Evolutionary conservation across 2,888 invertebrate genomes (phyloP), one percentile per base, ranked within the genome.

Genomic region (Rhimphoctona megacephalus): DNA sequence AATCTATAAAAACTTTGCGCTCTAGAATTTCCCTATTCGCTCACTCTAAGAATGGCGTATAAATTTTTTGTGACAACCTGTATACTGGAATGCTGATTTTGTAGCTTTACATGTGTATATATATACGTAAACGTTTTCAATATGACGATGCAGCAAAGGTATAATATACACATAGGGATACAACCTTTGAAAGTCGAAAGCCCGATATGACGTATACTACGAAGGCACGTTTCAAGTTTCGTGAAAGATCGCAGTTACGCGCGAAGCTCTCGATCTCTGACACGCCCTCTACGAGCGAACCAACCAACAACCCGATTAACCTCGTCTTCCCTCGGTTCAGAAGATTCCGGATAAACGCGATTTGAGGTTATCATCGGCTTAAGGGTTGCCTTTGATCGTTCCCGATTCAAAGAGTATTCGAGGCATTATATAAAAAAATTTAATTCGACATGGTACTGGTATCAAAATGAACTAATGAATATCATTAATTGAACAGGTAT

Each of bases 231-330:
- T 72, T 49, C 67, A 78, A 83, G 74, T 80, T 87, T 87, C 87
- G 87, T 87, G 85, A 87, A 87, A 85, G 82, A 83, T 85, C 82
- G 83, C 87, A 85, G 85, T 87, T 85, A 85, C 85, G 85, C 85
- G 83, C 83, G 80, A 86, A 81, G 64, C 83, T 66, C 66, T 66
- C 67, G 61, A 80, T 76, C 82, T 46, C 33, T 33, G 83, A 39
- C 80, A 80, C 80, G 76, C 80, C 79, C 80, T 85, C 70, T 70
- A 17, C 22, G 30, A 70, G 46, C 54, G 46, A 36, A 66, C 54
- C 69, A 19, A 64, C 78, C 67, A 54, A 74, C 81, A 49, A 82
- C 49, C 76, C 76, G 76, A 69, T 82, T 77, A 82, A 30, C 46
- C 76, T 77, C 70, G 54, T 43, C 66, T 22, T 66, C 72, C 9